phyloP scores from a whole-genome alignment of 37 sponge, comb jelly and placozoan genomes.

The Axinella damicornis region DNA sequence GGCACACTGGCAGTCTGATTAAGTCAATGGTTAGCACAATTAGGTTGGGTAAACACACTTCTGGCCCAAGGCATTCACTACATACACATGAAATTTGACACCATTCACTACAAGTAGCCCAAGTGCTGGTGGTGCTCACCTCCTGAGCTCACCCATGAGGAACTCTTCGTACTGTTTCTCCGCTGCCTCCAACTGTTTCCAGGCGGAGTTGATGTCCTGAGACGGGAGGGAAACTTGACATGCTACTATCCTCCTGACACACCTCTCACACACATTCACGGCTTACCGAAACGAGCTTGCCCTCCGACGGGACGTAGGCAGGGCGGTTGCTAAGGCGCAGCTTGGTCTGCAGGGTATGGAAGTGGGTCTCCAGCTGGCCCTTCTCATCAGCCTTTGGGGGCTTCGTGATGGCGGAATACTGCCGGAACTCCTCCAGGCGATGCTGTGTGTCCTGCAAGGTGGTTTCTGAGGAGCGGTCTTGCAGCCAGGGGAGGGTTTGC shows the following conservation, averaged over 20 bases:
- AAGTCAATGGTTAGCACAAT: too few species aligned
- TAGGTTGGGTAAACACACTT: neutral
- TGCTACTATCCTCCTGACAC: neutral
- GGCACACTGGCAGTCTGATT: too few species aligned
- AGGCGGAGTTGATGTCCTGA: slow-evolving; percentile 88
- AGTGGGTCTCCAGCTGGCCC: slow-evolving; percentile 90
- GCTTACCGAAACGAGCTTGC: slow-evolving; percentile 83
- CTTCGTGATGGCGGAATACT: slow-evolving; percentile 82
- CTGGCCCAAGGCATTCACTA: neutral
- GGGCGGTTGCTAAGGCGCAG: slow-evolving; percentile 94
- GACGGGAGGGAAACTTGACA: neutral
- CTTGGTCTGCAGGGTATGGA: slow-evolving; percentile 97
- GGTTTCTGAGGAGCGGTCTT: slow-evolving; percentile 71
- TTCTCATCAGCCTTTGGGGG: slow-evolving; percentile 97
- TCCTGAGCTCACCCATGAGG: slow-evolving; percentile 87
- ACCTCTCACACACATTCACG: slow-evolving; percentile 18
- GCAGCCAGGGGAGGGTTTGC: slow-evolving; percentile 85
- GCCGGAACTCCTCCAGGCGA: slow-evolving; percentile 92
- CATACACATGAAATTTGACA: neutral
- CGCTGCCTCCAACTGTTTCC: slow-evolving; percentile 85
- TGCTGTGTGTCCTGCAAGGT: slow-evolving; percentile 78
- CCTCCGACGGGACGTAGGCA: slow-evolving; percentile 94
- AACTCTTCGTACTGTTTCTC: slow-evolving; percentile 94
- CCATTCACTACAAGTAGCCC: too few species aligned
- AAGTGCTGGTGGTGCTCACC: slow-evolving; percentile 46